Percentiles rank a stretch among this genome's conserved stretches.
Evolutionary conservation across 1,140 invertebrate species (phyloP).

Genomic region (Caerostris extrusa): DNA sequence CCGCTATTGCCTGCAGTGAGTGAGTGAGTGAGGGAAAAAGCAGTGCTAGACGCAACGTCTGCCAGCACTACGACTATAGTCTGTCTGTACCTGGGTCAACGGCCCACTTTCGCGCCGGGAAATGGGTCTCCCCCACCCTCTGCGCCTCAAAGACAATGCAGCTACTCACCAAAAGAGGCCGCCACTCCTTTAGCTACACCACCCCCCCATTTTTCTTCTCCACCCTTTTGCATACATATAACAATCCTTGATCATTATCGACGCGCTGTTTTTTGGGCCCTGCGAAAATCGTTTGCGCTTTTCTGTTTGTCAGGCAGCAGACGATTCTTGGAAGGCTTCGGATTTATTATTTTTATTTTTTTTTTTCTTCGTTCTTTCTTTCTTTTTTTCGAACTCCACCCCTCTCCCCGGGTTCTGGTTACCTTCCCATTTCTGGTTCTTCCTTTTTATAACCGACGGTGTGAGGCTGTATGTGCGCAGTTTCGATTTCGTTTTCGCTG

Average conservation of each 20-base stretch:
- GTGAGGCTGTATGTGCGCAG: not conserved
- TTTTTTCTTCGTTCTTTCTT: not conserved
- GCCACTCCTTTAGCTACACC: not conserved
- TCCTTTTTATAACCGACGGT: not conserved
- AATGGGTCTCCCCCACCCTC: not conserved
- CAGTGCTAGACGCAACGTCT: slow-evolving; percentile 39
- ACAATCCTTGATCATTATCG: slow-evolving; percentile 22
- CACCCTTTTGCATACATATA: slow-evolving; percentile 7
- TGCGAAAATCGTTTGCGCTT: slow-evolving; percentile 1
- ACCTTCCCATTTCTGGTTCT: not conserved
- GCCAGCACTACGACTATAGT: slow-evolving; percentile 59
- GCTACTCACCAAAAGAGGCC: slow-evolving; percentile 22
- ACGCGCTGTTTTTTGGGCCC: not conserved
- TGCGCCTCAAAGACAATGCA: not conserved
- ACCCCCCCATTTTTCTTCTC: not conserved
- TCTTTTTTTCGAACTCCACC: not conserved
- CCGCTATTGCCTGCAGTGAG: not conserved
- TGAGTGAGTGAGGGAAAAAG: slow-evolving; percentile 7
- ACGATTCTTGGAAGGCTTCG: slow-evolving; percentile 18
- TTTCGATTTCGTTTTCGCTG: slow-evolving; percentile 25
- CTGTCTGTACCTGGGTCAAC: slow-evolving; percentile 63
- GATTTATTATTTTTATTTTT: not conserved
- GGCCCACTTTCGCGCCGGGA: slow-evolving; percentile 64
- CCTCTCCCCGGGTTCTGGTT: not conserved
- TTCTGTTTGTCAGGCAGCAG: not conserved